Evolutionary conservation across 2,113 vertebrate species (phyloP).

Genomic region (Neomonachus schauinslandi): DNA sequence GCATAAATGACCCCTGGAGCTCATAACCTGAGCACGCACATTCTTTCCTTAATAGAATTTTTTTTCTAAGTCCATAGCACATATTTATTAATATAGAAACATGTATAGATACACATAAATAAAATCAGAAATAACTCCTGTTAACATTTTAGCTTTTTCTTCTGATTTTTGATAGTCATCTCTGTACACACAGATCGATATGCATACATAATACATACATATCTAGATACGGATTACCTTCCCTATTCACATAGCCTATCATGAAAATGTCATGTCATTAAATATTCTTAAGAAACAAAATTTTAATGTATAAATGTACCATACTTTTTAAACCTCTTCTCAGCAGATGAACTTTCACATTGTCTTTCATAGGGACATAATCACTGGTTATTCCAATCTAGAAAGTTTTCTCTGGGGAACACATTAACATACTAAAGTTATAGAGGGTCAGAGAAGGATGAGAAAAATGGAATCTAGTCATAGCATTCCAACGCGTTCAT

Average conservation of each 20-base stretch:
- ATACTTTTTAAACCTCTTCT: not conserved
- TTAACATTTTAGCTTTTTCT: not conserved
- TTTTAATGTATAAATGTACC: not conserved
- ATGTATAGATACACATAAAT: not conserved
- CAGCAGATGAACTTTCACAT: not conserved
- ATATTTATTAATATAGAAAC: not conserved
- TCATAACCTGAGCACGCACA: not conserved
- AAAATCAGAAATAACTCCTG: not conserved
- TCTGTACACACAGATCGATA: not conserved
- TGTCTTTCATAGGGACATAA: not conserved
- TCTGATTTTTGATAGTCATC: not conserved
- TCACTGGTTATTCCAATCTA: not conserved
- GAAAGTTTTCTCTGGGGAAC: not conserved
- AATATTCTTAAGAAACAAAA: slow-evolving; percentile 3
- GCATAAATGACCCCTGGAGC: not conserved
- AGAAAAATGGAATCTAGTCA: not conserved
- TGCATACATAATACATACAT: not conserved
- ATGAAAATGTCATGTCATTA: not conserved
- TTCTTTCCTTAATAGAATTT: not conserved
- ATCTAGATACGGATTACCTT: not conserved
- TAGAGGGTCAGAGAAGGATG: not conserved
- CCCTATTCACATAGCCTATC: not conserved
- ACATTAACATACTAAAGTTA: not conserved
- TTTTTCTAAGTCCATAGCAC: not conserved
- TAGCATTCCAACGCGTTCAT: not conserved